These are phyloP conservation scores for Balanococcus diminutus DNA, from an alignment of 2,888 invertebrate species.

Conservation along the genomic window DNA sequence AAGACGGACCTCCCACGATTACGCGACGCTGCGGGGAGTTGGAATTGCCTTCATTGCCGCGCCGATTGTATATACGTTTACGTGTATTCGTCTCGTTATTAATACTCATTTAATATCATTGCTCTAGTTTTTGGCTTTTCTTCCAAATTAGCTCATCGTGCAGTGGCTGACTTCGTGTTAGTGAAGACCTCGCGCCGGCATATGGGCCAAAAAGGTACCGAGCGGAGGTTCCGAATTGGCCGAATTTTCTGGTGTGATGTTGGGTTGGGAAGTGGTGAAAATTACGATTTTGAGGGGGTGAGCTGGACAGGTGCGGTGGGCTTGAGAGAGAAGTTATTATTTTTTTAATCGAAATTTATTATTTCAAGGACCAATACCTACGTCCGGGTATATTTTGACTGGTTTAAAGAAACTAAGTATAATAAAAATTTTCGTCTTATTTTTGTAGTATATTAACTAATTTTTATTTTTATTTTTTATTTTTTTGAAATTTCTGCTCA, in stretches of 20 bases:
- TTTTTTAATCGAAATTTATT: no score
- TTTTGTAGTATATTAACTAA: no score
- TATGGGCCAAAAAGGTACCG: background rate
- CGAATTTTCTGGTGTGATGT: slow-evolving; percentile 1
- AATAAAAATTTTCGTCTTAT: no score
- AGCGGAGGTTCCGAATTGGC: background rate
- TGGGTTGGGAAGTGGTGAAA: no score
- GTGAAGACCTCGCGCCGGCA: slow-evolving; percentile 6
- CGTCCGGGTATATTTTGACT: no score
- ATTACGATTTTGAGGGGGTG: no score
- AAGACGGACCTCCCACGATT: slow-evolving; percentile 52
- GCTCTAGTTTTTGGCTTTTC: slow-evolving; percentile 21
- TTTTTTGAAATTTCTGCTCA: no score
- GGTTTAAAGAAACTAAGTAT: no score
- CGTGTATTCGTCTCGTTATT: slow-evolving; percentile 29
- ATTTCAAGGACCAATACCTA: no score
- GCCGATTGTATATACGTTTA: background rate
- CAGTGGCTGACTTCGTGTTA: background rate
- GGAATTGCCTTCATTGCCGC: slow-evolving; percentile 45
- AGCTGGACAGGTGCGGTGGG: no score
- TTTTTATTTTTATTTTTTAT: no score
- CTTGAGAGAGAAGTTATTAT: no score
- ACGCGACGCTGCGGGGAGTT: slow-evolving; percentile 52
- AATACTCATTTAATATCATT: slow-evolving; percentile 47
- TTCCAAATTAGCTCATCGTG: slow-evolving; percentile 6